Conservation (phyloP, 2,113 vertebrate species). For the Crotalus horridus region DNA sequence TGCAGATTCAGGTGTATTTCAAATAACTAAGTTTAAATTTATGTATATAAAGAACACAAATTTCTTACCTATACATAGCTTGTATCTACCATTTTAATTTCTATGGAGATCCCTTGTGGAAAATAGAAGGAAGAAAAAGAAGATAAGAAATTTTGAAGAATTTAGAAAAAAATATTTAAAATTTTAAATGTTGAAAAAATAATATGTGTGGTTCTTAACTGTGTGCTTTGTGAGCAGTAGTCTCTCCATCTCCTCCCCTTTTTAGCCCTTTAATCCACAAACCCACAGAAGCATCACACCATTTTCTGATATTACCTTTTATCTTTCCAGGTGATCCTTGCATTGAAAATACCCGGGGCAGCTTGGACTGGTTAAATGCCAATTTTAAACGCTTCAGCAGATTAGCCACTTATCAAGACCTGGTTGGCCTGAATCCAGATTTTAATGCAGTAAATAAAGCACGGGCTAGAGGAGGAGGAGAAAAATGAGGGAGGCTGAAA, state of each 20-base stretch:
- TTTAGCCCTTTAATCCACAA: background rate
- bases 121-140: background rate
- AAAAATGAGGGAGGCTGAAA: background rate
- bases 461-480: background rate
- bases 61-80: background rate
- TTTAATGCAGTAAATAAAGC: conserved; percentile 35
- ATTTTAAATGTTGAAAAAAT: background rate
- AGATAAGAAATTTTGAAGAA: background rate
- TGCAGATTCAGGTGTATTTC: too few species aligned
- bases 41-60: background rate
- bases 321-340: conserved; percentile 26
- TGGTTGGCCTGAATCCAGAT: background rate
- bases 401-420: conserved; percentile 4
- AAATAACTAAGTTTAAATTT: too few species aligned
- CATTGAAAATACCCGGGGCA: conserved; percentile 19
- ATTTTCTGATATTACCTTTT: background rate
- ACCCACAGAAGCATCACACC: background rate
- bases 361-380: conserved; percentile 28
- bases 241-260: background rate
- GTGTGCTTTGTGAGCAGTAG: background rate
- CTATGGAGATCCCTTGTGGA: background rate
- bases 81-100: background rate
- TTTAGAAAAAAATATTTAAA: background rate
- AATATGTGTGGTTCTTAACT: background rate
- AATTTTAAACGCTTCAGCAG: conserved; percentile 38